A percentile compares a stretch with the other conserved stretches of the same genome.
Conservation (phyloP, 2,113 vertebrate genomes). For the Gracilinanus agilis region DNA sequence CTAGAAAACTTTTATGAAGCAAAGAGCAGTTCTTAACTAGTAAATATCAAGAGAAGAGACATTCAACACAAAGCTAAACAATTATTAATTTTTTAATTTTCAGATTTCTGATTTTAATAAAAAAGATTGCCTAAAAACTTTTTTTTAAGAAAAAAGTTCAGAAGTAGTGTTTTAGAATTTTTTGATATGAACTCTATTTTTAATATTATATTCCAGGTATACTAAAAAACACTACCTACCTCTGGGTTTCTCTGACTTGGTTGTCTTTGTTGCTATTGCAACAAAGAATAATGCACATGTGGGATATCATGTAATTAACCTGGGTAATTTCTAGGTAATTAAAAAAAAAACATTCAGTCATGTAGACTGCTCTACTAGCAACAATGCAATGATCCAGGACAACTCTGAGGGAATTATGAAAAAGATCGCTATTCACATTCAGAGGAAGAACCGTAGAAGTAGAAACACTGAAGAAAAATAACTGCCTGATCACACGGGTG, state of each 20-base stretch:
- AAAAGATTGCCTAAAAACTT: not conserved
- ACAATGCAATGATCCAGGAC: too few species aligned
- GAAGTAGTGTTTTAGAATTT: not conserved
- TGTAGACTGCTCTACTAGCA: too few species aligned
- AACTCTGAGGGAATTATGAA: too few species aligned
- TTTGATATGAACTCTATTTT: not conserved
- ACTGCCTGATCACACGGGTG: too few species aligned
- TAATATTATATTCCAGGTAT: not conserved
- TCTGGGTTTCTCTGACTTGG: not conserved
- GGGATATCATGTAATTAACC: not conserved
- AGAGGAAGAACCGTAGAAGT: too few species aligned
- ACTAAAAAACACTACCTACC: not conserved
- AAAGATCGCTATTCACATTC: too few species aligned
- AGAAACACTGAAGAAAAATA: too few species aligned
- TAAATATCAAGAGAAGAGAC: not conserved
- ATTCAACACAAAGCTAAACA: slow-evolving; percentile 23
- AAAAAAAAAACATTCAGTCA: too few species aligned
- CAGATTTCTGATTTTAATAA: slow-evolving; percentile 15
- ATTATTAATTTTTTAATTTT: not conserved
- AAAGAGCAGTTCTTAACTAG: not conserved
- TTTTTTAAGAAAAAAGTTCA: too few species aligned
- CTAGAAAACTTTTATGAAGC: not conserved
- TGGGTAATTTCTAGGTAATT: not conserved
- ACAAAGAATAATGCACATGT: not conserved
- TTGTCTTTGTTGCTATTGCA: not conserved